Base-by-base conservation (phyloP, 2,888 invertebrate species). In the Calameuta filiformis region DNA sequence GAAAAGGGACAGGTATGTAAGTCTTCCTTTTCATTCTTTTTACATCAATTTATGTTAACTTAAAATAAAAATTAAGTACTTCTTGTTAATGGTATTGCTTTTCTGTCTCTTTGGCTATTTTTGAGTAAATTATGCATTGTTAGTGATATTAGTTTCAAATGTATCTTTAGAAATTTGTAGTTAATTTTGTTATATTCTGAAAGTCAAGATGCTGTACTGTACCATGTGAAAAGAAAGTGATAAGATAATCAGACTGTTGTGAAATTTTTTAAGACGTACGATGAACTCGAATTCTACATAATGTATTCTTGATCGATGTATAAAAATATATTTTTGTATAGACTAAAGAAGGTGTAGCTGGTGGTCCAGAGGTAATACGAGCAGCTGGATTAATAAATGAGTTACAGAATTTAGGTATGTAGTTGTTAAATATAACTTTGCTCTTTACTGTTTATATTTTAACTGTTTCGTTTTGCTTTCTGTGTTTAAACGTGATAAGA, bases 321-420 rank as follows among this genome's bases (percentile, higher is more conserved):
- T 69, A 4, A 30, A 73, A 80, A 76, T 40, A n/a, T 34, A 75
- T 82, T 79, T 80, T 82, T 75, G 0, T 31, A 12, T 79, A 92
- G 92, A 93, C 92, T 81, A 96, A 95, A 88, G 92, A 92, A 85
- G 97, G 97, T 35, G 96, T 96, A 1, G 95, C 94, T 76, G 91
- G 94, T 81, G 96, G 95, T 1, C 96, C 97, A 0, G 93, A 94
- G 71, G 93, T 93, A 0, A 92, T 97, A 82, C 92, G 96, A 83
- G 91, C 93, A 33, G 93, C 94, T 12, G 96, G 95, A 15, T 92
- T 97, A 31, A 88, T 96, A 3, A 89, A 94, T 76, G 92, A 94
- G 83, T 92, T 97, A 11, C 87, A 92, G 85, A 93, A 93, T 87
- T 93, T 95, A 83, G 95, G 96, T 95, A 92, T 91, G 87, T 88